Base-by-base conservation (phyloP, 1,140 invertebrate genomes). In the Plectrocnemia conspersa region DNA sequence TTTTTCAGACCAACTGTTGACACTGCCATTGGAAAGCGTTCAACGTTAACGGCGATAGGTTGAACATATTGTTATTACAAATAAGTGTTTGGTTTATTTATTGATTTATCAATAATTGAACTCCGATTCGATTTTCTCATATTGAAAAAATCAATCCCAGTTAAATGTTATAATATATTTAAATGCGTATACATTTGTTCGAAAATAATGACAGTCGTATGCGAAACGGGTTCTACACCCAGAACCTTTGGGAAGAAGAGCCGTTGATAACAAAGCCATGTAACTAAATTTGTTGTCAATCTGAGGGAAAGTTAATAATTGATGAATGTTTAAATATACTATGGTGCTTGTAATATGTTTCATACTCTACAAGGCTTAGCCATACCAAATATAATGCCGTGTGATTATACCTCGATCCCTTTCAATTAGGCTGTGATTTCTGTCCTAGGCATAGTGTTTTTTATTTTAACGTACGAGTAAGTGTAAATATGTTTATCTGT, bases 341-440 rank as follows among this genome's bases (percentile, higher is more conserved):
- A 35, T 50, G 47, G 47, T 50, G 47, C 47, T 50, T 38, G 32
- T 38, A 33, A 22, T 38, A 38, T 38, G 32, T 38, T 36, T 25
- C 41, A 32, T 29, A 48, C 56, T 19, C 32, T 32, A 23, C 36
- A 46, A 50, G 47, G 52, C 40, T 42, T 40, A 48, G 50, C 48
- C 44, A 52, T 47, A 59, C 58, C 58, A 59, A 55, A 54, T 56
- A 56, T 46, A 45, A 47, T 55, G 55, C 55, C 52, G 55, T 58
- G 59, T 61, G 36, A 58, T 50, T 55, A 57, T 61, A 61, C 59
- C 59, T 61, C 59, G 52, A 61, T 47, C 45, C 59, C 48, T 54
- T 61, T 61, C 52, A 55, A 61, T 54, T 57, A 56, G 59, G 59
- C 59, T 61, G 59, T 61, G 59, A 61, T 61, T 52, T 61, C 59